These are phyloP conservation scores for Troides helena DNA, from an alignment of 2,888 invertebrate species.

Conservation along the genomic window DNA sequence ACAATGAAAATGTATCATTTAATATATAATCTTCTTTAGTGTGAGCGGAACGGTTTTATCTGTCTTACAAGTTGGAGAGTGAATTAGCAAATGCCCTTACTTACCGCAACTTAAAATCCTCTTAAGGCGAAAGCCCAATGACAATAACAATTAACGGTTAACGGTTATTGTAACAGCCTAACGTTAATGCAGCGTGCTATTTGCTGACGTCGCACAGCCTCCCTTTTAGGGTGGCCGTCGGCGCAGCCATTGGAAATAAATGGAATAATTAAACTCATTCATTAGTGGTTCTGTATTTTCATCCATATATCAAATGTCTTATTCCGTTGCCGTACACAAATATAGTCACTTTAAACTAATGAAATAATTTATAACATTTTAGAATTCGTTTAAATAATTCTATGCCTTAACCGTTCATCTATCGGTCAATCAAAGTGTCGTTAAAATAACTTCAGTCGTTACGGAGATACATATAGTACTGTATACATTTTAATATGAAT, in stretches of 20 bases:
- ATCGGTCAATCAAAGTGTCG: too few species aligned
- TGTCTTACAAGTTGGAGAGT: neutral
- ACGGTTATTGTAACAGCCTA: constrained; percentile 62
- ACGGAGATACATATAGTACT: too few species aligned
- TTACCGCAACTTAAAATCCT: constrained; percentile 39
- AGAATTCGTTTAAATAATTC: too few species aligned
- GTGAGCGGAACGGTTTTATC: neutral
- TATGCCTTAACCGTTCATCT: too few species aligned
- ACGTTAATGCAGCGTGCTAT: constrained; percentile 66
- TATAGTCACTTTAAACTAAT: neutral
- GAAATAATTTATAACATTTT: too few species aligned
- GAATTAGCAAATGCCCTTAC: constrained; percentile 16
- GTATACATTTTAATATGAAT: too few species aligned
- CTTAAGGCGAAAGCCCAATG: constrained; percentile 41
- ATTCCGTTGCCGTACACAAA: neutral
- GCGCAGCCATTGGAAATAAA: constrained; percentile 27
- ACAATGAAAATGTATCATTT: too few species aligned
- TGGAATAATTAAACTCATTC: constrained; percentile 33
- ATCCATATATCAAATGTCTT: neutral
- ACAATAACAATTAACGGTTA: constrained; percentile 70
- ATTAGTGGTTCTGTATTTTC: constrained; percentile 15
- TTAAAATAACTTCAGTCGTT: too few species aligned
- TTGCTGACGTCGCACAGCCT: constrained; percentile 35
- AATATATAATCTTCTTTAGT: neutral
- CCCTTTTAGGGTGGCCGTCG: constrained; percentile 39